A percentile compares a stretch with the other conserved stretches of the same genome.
Conservation (phyloP, 2,113 vertebrate genomes). For the Aldabrachelys gigantea region DNA sequence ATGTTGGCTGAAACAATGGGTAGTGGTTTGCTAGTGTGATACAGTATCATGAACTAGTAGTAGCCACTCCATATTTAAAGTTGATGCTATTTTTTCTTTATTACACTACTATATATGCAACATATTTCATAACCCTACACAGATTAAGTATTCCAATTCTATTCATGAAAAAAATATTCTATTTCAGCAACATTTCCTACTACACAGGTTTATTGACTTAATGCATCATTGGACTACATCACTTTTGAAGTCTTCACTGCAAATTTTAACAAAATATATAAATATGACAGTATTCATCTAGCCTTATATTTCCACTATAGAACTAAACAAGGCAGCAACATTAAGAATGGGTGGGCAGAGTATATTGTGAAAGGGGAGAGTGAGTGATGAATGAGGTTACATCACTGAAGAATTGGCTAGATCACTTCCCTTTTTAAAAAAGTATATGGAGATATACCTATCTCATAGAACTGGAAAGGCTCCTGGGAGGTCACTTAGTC, state of each 20-base stretch:
- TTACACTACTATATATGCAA: not conserved
- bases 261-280: not conserved
- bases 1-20: not conserved
- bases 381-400: not conserved
- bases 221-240: not conserved
- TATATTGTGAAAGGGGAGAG: not conserved
- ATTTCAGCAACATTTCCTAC: not conserved
- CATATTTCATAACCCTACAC: not conserved
- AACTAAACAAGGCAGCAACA: not conserved
- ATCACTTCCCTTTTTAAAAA: not conserved
- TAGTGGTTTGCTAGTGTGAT: not conserved
- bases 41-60: not conserved
- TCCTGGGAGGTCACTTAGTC: too few species aligned
- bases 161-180: not conserved
- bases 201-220: not conserved
- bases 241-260: not conserved
- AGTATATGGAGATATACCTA: too few species aligned
- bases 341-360: not conserved
- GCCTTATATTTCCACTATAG: not conserved
- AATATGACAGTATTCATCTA: not conserved
- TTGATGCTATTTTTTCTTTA: not conserved
- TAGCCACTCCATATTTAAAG: not conserved
- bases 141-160: not conserved
- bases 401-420: not conserved
- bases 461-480: too few species aligned